A percentile compares a stretch with the other conserved stretches of the same genome.
Conservation (phyloP, 2,797 vertebrate genomes). For the Emydoidea blandingii region DNA sequence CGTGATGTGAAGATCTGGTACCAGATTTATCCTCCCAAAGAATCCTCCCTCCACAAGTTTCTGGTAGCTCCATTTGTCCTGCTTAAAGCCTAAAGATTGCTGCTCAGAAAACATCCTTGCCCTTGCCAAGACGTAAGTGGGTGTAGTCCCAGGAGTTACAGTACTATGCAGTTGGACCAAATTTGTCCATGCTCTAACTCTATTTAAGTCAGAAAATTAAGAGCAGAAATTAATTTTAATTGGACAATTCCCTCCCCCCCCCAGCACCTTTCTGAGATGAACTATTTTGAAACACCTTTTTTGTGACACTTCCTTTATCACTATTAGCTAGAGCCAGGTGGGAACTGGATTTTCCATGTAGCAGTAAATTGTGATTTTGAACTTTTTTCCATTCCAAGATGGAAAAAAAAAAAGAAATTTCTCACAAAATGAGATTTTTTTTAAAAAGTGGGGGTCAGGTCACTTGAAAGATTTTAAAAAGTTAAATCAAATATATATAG, state of each 20-base stretch:
- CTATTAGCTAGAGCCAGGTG: background rate
- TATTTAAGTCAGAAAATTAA: background rate
- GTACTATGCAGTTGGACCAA: background rate
- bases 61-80: background rate
- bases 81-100: background rate
- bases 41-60: background rate
- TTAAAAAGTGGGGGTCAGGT: background rate
- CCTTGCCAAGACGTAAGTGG: background rate
- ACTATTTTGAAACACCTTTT: background rate
- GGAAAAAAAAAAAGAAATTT: background rate
- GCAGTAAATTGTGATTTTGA: background rate
- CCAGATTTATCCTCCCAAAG: background rate
- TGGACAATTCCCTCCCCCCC: background rate
- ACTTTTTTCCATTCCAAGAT: background rate
- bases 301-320: background rate
- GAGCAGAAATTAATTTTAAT: background rate
- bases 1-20: background rate
- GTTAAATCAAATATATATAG: background rate
- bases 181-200: background rate
- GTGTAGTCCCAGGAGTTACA: background rate
- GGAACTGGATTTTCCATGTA: background rate
- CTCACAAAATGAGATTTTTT: background rate
- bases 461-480: background rate
- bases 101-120: background rate
- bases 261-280: background rate